Evolutionary conservation across 2,797 vertebrate species (phyloP).

Genomic region (Sternotherus odoratus): DNA sequence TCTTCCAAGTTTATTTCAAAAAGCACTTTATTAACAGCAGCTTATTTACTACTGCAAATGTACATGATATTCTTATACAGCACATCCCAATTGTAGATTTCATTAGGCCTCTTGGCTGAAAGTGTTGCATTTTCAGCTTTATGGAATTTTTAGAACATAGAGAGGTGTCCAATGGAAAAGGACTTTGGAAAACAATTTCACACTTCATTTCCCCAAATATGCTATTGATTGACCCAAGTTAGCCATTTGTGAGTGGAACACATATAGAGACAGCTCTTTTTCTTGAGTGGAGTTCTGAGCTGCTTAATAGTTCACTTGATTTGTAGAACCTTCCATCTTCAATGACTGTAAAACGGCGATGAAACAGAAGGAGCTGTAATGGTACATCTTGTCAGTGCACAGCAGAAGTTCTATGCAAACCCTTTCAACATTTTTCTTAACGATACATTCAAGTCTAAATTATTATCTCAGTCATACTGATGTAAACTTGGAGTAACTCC

Average conservation of each 20-base stretch:
- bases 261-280: not conserved
- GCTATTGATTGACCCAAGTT: not conserved
- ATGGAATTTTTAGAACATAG: not conserved
- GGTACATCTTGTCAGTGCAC: not conserved
- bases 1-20: not conserved
- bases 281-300: not conserved
- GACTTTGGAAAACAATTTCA: not conserved
- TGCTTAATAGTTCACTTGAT: not conserved
- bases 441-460: not conserved
- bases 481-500: not conserved
- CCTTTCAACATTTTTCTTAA: not conserved
- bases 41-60: not conserved
- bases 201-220: not conserved
- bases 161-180: not conserved
- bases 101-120: not conserved
- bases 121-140: not conserved
- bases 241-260: not conserved
- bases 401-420: not conserved
- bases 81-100: not conserved
- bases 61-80: not conserved
- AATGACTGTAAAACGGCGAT: not conserved
- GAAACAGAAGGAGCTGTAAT: not conserved
- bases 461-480: not conserved
- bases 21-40: not conserved
- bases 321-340: not conserved